A percentile compares a stretch with the other conserved stretches of the same genome.
These are phyloP conservation scores for Ladona fulva DNA, from an alignment of 1,140 invertebrate genomes.

Conservation along the genomic window DNA sequence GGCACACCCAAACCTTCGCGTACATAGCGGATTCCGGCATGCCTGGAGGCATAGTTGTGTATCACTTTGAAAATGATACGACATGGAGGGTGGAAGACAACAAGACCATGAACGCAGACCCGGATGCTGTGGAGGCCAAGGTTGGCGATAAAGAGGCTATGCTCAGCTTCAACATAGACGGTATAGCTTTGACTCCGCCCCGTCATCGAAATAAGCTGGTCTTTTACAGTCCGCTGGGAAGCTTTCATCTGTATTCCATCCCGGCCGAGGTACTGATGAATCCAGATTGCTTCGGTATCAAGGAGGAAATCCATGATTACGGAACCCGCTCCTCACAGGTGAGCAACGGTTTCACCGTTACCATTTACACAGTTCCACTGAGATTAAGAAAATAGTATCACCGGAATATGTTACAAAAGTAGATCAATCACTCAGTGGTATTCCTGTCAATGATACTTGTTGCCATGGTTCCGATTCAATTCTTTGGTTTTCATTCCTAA, in stretches of 20 bases:
- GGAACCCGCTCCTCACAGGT: background rate
- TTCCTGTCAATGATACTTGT: no score
- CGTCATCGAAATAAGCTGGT: background rate
- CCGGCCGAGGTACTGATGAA: background rate
- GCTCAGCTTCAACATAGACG: background rate
- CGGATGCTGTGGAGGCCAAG: background rate
- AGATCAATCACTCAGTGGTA: no score
- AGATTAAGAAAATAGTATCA: no score
- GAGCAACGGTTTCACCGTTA: background rate
- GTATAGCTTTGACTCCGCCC: slow-evolving; percentile 7
- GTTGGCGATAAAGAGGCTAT: background rate
- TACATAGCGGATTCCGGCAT: background rate
- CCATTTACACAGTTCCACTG: no score
- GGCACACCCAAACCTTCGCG: background rate
- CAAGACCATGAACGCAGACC: background rate
- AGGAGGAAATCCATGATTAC: background rate
- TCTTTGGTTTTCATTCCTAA: no score
- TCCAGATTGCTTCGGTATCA: background rate
- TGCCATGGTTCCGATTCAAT: no score
- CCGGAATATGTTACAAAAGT: no score
- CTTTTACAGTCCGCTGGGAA: background rate
- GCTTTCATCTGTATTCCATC: background rate
- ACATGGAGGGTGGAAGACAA: slow-evolving; percentile 11
- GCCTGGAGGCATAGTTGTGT: background rate
- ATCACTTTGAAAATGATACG: background rate